A percentile compares a stretch with the other conserved stretches of the same genome.
Conservation (phyloP, 1,140 invertebrate genomes). For the Metaphire vulgaris region DNA sequence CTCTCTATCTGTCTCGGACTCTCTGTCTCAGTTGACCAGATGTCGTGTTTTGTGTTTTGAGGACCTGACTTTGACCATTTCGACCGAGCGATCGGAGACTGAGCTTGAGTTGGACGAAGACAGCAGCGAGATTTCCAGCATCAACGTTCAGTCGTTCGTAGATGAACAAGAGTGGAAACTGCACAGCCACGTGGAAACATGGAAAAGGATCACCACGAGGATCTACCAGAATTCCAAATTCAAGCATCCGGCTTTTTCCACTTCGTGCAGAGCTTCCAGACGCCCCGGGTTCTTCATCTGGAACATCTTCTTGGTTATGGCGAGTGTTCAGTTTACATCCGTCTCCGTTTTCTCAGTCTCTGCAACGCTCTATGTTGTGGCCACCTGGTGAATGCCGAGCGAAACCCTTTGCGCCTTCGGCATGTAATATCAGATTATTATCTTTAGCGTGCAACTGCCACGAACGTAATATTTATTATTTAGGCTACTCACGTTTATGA, state of each 20-base stretch:
- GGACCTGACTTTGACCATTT: slow-evolving; percentile 51
- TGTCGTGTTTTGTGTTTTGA: slow-evolving; percentile 31
- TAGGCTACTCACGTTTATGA: too few species aligned
- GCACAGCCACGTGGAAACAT: slow-evolving; percentile 48
- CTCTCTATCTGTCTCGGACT: too few species aligned
- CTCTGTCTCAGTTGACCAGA: too few species aligned
- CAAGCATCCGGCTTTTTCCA: slow-evolving; percentile 43
- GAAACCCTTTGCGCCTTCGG: too few species aligned
- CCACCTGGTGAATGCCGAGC: too few species aligned
- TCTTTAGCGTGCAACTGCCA: too few species aligned
- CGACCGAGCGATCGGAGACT: slow-evolving; percentile 46
- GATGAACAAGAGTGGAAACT: slow-evolving; percentile 52
- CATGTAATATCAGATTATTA: too few species aligned
- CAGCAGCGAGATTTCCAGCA: slow-evolving; percentile 45
- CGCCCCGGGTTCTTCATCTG: slow-evolving; percentile 51
- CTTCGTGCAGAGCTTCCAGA: slow-evolving; percentile 51
- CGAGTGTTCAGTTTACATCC: too few species aligned
- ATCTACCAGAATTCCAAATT: slow-evolving; percentile 36
- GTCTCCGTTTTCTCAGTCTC: too few species aligned
- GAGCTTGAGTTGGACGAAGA: slow-evolving; percentile 50
- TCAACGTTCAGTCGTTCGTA: slow-evolving; percentile 51
- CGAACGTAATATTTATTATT: too few species aligned
- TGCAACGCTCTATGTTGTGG: not conserved
- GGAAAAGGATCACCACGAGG: slow-evolving; percentile 35
- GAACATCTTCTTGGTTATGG: slow-evolving; percentile 51